Evolutionary conservation across 2,888 invertebrate species (phyloP).

Genomic region (Priocnemis perturbator): DNA sequence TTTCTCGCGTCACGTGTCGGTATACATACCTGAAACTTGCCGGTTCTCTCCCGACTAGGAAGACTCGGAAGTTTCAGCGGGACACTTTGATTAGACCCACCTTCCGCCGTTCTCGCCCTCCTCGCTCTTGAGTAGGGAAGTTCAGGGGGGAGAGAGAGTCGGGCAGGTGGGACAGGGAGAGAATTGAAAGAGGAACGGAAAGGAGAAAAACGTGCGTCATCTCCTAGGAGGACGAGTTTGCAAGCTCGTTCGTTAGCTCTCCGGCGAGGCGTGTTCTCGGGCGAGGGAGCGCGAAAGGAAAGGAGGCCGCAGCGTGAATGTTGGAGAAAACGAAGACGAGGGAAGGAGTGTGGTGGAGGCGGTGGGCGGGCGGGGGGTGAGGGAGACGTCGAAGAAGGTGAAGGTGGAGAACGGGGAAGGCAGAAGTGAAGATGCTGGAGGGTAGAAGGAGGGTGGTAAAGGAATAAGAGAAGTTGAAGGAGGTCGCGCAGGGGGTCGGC

Average conservation of each 20-base stretch:
- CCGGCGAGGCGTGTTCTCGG: slow-evolving; percentile 21
- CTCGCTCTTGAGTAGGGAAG: slow-evolving; percentile 7
- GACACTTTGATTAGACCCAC: slow-evolving; percentile 39
- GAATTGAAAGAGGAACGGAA: slow-evolving; percentile 1
- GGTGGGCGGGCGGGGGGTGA: background rate
- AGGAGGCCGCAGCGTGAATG: background rate
- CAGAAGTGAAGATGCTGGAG: slow-evolving; percentile 11
- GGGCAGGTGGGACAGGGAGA: slow-evolving; percentile 13
- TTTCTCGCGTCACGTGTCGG: slow-evolving; percentile 12
- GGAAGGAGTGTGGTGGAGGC: slow-evolving; percentile 12
- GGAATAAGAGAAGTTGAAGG: slow-evolving; percentile 18
- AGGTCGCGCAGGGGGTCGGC: slow-evolving; percentile 20
- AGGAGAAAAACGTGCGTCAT: slow-evolving; percentile 29
- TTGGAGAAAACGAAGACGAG: slow-evolving; percentile 26
- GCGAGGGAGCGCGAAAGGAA: slow-evolving; percentile 3
- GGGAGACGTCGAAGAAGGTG: slow-evolving; percentile 10
- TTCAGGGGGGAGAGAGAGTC: no score
- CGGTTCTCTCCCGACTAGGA: slow-evolving; percentile 36
- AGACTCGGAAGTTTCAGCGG: slow-evolving; percentile 39
- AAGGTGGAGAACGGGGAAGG: slow-evolving; percentile 10
- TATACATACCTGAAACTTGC: slow-evolving; percentile 37
- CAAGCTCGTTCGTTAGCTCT: slow-evolving; percentile 41
- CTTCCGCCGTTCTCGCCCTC: slow-evolving; percentile 7
- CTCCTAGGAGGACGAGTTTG: slow-evolving; percentile 30
- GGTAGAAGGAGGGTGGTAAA: slow-evolving; percentile 59